Evolutionary conservation across 1,140 invertebrate genomes (phyloP).

Genomic region (Nebria ingens): DNA sequence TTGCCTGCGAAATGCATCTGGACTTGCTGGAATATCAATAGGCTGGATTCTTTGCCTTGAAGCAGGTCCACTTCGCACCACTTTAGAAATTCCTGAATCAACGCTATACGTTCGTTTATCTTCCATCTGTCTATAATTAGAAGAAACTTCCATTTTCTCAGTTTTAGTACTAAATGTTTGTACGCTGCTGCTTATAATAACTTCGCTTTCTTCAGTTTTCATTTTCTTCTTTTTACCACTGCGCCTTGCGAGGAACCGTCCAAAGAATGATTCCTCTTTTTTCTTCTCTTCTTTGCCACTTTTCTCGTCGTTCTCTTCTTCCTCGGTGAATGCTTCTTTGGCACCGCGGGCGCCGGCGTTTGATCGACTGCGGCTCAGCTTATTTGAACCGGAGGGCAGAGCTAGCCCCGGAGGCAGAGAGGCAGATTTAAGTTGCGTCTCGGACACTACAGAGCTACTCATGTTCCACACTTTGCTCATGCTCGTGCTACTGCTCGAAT

Average conservation of each 20-base stretch:
- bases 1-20: conserved; percentile 17
- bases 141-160: no score
- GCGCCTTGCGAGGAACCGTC: conserved; percentile 48
- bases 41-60: conserved; percentile 42
- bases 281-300: conserved; percentile 31
- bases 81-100: conserved; percentile 19
- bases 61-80: conserved; percentile 34
- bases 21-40: conserved; percentile 39
- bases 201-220: conserved; percentile 37
- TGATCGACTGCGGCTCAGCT: conserved; percentile 38
- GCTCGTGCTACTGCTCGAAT: conserved; percentile 14
- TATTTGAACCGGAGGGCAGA: conserved; percentile 36
- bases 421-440: conserved; percentile 51
- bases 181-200: not conserved
- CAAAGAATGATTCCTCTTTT: conserved; percentile 52
- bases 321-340: conserved; percentile 24
- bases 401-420: conserved; percentile 53
- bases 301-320: conserved; percentile 37
- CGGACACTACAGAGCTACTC: conserved; percentile 28
- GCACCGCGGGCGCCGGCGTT: conserved; percentile 32
- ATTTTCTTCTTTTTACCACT: conserved; percentile 53
- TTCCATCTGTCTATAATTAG: not conserved
- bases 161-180: not conserved
- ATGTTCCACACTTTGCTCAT: conserved; percentile 10
- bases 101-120: not conserved